These are phyloP conservation scores for Cyanoramphus novaezelandiae DNA, from an alignment of 2,113 vertebrate genomes.

Conservation along the genomic window DNA sequence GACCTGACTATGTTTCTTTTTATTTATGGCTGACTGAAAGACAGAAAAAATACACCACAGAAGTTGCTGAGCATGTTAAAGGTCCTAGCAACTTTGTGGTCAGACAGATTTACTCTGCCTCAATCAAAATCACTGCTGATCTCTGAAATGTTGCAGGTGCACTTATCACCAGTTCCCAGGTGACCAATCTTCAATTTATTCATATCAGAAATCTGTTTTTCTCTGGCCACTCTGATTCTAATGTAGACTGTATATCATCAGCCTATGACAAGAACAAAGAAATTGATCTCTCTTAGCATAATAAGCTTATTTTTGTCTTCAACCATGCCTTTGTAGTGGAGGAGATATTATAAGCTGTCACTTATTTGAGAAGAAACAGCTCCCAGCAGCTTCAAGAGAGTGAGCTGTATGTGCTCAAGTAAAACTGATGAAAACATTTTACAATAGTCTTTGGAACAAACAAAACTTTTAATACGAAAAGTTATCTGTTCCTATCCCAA, in stretches of 20 bases:
- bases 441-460: background rate
- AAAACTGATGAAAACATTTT: background rate
- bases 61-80: background rate
- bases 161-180: slow-evolving; percentile 2
- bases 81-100: background rate
- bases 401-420: background rate
- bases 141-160: background rate
- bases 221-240: background rate
- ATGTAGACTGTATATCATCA: background rate
- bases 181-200: background rate
- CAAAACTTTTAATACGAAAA: slow-evolving; percentile 22
- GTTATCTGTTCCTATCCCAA: background rate
- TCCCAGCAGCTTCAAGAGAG: background rate
- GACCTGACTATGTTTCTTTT: background rate
- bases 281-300: background rate
- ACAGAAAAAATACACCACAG: background rate
- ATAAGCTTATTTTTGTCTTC: slow-evolving; percentile 43
- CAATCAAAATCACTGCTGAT: background rate
- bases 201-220: background rate
- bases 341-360: slow-evolving; percentile 9
- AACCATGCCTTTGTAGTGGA: background rate
- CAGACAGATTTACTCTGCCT: background rate
- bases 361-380: background rate
- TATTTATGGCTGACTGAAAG: background rate
- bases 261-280: slow-evolving; percentile 15